These are phyloP conservation scores for Gastrophysa polygoni DNA, from an alignment of 2,888 invertebrate genomes.

Conservation along the genomic window DNA sequence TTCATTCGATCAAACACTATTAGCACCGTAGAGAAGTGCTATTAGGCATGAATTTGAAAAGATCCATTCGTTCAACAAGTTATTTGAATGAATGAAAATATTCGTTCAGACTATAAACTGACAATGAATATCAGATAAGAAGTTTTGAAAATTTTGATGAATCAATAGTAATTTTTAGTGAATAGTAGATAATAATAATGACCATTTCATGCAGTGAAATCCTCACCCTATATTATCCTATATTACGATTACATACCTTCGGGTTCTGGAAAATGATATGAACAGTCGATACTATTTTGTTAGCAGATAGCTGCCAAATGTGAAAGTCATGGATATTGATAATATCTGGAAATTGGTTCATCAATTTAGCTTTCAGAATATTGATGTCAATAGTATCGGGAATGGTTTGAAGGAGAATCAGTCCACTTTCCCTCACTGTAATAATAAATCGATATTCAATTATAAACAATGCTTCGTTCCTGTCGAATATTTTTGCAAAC, in stretches of 20 bases:
- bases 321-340: conserved; percentile 85
- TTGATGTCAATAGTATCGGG: conserved; percentile 86
- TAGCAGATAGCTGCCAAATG: conserved; percentile 84
- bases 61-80: too few species aligned
- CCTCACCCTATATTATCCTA: not conserved
- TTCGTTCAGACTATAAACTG: too few species aligned
- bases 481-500: too few species aligned
- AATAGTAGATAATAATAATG: too few species aligned
- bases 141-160: too few species aligned
- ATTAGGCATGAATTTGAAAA: too few species aligned
- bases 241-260: conserved; percentile 49
- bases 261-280: conserved; percentile 78
- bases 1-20: too few species aligned
- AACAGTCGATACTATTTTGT: conserved; percentile 81
- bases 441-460: conserved; percentile 26
- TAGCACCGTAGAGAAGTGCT: too few species aligned
- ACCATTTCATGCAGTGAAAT: not conserved
- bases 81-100: too few species aligned
- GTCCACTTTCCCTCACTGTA: conserved; percentile 86
- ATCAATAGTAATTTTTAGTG: too few species aligned
- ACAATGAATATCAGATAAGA: too few species aligned
- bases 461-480: too few species aligned
- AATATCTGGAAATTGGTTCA: conserved; percentile 71
- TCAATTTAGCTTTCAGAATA: conserved; percentile 68
- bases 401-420: conserved; percentile 90